Percentiles rank a stretch among this genome's conserved stretches.
Evolutionary conservation across 2,888 invertebrate genomes (phyloP).

Genomic region (Erannis defoliaria): DNA sequence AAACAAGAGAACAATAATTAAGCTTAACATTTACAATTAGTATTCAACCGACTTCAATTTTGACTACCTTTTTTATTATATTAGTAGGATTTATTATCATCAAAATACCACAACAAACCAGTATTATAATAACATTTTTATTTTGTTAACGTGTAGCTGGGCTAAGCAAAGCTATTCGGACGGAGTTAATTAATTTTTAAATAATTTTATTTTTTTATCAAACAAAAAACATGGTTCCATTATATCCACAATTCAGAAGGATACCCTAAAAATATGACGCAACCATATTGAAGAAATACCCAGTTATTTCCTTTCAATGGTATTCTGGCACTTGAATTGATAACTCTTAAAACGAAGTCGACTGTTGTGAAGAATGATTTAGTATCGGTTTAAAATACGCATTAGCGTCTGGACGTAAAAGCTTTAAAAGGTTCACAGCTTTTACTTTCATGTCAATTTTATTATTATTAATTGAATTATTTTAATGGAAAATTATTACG

Average conservation of each 20-base stretch:
- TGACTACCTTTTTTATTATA: too few relatives aligned
- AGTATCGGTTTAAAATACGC: constrained; percentile 15
- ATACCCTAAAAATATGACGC: constrained; percentile 33
- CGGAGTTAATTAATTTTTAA: too few relatives aligned
- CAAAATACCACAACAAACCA: too few relatives aligned
- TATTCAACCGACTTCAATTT: too few relatives aligned
- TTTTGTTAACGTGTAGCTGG: too few relatives aligned
- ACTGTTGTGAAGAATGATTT: constrained; percentile 16
- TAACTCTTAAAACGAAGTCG: constrained; percentile 5
- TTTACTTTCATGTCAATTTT: not conserved
- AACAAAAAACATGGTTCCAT: not conserved
- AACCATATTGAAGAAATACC: constrained; percentile 32
- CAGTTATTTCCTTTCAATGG: constrained; percentile 5
- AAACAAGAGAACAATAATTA: too few relatives aligned
- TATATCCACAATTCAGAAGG: not conserved
- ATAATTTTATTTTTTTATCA: too few relatives aligned
- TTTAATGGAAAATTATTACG: not conserved
- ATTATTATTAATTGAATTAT: not conserved
- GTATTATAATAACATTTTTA: too few relatives aligned
- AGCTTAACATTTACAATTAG: too few relatives aligned
- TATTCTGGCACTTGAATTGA: constrained; percentile 5
- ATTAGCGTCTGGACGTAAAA: constrained; percentile 17
- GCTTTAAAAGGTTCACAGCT: constrained; percentile 15
- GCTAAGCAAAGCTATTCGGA: too few relatives aligned
- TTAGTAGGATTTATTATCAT: too few relatives aligned